A percentile compares a stretch with the other conserved stretches of the same genome.
Conservation (phyloP, 2,113 vertebrate genomes). For the Prunella himalayana region DNA sequence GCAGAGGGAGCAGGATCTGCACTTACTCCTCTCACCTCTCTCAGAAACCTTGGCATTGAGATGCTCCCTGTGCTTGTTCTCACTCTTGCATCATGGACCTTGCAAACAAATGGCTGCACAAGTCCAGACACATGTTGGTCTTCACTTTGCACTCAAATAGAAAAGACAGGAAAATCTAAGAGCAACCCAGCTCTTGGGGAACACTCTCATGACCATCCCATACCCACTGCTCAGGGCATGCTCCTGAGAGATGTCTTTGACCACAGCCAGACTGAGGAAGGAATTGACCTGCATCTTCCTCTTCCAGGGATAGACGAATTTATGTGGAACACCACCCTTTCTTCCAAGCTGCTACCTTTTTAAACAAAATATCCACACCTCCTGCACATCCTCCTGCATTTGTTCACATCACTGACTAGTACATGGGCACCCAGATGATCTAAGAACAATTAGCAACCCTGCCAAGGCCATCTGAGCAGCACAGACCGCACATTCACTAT, state of each 20-base stretch:
- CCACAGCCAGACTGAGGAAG: not conserved
- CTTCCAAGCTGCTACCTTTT: not conserved
- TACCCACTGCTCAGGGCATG: not conserved
- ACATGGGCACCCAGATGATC: not conserved
- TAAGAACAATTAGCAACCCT: not conserved
- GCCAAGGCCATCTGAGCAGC: not conserved
- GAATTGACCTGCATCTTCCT: not conserved
- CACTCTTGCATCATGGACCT: not conserved
- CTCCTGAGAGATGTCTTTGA: not conserved
- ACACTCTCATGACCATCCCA: not conserved
- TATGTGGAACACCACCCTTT: not conserved
- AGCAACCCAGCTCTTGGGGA: not conserved
- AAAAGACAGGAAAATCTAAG: not conserved
- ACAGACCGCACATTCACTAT: not conserved
- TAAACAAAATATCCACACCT: not conserved
- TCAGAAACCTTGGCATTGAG: not conserved
- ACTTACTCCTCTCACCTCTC: not conserved
- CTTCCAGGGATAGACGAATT: not conserved
- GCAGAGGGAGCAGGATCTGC: not conserved
- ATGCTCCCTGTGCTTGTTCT: not conserved
- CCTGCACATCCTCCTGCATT: not conserved
- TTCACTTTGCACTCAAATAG: not conserved
- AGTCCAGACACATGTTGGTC: not conserved
- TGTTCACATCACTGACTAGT: not conserved
- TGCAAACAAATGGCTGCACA: not conserved